Percentiles rank a stretch among this genome's conserved stretches.
phyloP scores from a whole-genome alignment of 2,113 vertebrate genomes.

The Taxidea taxus region DNA sequence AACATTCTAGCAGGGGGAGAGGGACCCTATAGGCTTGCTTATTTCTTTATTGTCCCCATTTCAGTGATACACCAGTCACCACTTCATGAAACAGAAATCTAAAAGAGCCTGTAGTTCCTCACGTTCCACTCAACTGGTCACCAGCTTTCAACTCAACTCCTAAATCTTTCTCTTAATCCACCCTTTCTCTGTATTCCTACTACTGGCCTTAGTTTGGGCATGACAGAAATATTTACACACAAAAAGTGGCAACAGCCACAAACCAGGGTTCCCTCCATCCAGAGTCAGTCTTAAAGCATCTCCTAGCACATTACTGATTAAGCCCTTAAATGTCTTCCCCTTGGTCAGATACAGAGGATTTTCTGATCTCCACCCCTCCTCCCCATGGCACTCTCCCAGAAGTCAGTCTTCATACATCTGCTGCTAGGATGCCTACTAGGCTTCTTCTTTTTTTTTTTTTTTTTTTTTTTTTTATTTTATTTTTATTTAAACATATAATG shows the following conservation, averaged over 20 bases:
- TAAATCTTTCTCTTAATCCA: not conserved
- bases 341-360: not conserved
- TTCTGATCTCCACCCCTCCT: not conserved
- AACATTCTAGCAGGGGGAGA: not conserved
- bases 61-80: not conserved
- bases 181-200: not conserved
- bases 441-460: too few relatives aligned
- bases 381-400: not conserved
- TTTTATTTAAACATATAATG: too few relatives aligned
- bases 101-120: not conserved
- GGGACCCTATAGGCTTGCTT: not conserved
- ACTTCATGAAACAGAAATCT: not conserved
- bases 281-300: not conserved
- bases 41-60: not conserved
- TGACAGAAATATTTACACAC: not conserved
- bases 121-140: not conserved
- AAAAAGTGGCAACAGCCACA: not conserved
- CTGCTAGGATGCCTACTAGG: not conserved
- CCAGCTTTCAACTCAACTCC: not conserved
- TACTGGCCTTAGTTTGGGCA: not conserved
- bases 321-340: not conserved
- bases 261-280: not conserved
- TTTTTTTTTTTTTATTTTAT: too few relatives aligned
- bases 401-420: not conserved
- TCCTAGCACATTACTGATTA: not conserved